Evolutionary conservation across 2,888 invertebrate species (phyloP).

Genomic region (Cryptocephalus primarius): DNA sequence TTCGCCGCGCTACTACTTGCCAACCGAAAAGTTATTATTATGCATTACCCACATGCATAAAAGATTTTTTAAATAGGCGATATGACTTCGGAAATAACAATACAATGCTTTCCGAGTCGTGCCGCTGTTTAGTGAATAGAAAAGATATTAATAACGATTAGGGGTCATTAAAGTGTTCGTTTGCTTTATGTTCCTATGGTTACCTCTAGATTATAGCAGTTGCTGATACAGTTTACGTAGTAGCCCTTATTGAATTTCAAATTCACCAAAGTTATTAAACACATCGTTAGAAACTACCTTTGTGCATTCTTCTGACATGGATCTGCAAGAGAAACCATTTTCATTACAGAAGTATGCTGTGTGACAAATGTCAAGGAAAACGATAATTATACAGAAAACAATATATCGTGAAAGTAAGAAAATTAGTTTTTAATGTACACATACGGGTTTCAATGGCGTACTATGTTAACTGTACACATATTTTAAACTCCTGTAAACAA

Average conservation of each 20-base stretch:
- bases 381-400: slow-evolving; percentile 11
- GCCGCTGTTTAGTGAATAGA: background rate
- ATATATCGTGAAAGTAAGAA: slow-evolving; percentile 15
- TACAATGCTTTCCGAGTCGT: no score
- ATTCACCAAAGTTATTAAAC: no score
- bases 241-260: no score
- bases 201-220: no score
- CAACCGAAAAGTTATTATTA: background rate
- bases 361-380: slow-evolving; percentile 1
- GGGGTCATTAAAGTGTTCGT: background rate
- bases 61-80: slow-evolving; percentile 1
- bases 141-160: background rate
- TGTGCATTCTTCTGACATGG: no score
- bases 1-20: no score
- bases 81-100: background rate
- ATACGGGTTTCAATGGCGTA: slow-evolving; percentile 4
- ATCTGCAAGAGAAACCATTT: no score
- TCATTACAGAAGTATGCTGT: background rate
- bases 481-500: slow-evolving; percentile 21
- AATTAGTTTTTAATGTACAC: slow-evolving; percentile 23
- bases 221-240: no score
- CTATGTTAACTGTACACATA: slow-evolving; percentile 1
- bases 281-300: no score
- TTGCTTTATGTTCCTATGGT: no score
- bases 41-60: slow-evolving; percentile 1